Base-by-base conservation (phyloP, 2,888 invertebrate species). In the Hipparchia sbordonii region DNA sequence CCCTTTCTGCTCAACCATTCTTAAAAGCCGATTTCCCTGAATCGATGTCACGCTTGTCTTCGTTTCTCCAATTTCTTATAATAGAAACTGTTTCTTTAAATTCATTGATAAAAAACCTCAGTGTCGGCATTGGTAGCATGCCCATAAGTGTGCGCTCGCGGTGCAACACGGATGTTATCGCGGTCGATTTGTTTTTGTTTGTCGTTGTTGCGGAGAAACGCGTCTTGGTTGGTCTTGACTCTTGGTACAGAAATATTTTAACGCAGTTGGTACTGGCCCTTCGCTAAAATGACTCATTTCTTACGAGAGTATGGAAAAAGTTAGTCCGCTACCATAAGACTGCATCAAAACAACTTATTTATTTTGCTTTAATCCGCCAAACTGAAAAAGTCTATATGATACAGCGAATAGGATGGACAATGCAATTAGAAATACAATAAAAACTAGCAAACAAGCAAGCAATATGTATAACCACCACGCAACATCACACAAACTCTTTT, bases 171-270 rank as follows among this genome's bases (percentile, higher is more conserved):
- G 46, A 57, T 59, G 56, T 57, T 51, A 60, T 68, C 57, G n/a
- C 51, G 68, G 59, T 59, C 68, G 39, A 57, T 62, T 65, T 65
- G 68, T 72, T 72, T 72, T 72, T 71, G 65, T 72, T 71, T 68
- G 65, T 72, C 57, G 63, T 39, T 23, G 54, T 39, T 68, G 59
- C 51, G 68, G 48, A 57, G 72, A 67, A 72, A 61, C 54, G 69
- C 61, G n/a, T 70, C 45, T 48, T 33, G 51, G 33, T 65, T 33
- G 51, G 52, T 65, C 65, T 65, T 33, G 2, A 12, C 6, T 65
- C 65, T 65, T 33, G 2, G 6, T 10, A 63, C 48, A 66, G 45
- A 72, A 63, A n/a, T 5, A 48, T 23, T 33, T 33, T n/a, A 48
- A 10, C 6, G 45, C 60, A n/a, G 12, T 6, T 9, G 1, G 23